phyloP scores from a whole-genome alignment of 2,888 invertebrate genomes.

The Buathra laborator region DNA sequence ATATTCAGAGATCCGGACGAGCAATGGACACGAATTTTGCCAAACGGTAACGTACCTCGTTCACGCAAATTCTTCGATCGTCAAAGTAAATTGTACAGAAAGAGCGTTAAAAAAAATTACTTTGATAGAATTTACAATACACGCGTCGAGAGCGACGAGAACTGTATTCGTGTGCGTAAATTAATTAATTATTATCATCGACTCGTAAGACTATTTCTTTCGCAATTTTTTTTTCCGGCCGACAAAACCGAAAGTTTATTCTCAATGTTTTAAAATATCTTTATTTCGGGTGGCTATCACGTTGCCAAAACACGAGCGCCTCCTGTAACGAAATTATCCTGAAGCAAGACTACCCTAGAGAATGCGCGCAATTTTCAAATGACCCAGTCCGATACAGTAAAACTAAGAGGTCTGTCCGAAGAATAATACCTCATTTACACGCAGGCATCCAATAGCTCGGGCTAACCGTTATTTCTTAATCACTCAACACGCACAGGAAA shows the following conservation, averaged over 20 bases:
- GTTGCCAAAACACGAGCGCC: too few relatives aligned
- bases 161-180: background rate
- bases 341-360: too few relatives aligned
- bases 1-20: conserved; percentile 92
- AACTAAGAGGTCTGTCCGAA: too few relatives aligned
- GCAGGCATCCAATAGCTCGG: too few relatives aligned
- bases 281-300: too few relatives aligned
- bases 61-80: conserved; percentile 8
- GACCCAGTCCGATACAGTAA: too few relatives aligned
- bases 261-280: conserved; percentile 24
- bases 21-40: conserved; percentile 96
- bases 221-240: background rate
- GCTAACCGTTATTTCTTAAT: conserved; percentile 44
- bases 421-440: too few relatives aligned
- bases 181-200: background rate
- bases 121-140: conserved; percentile 15
- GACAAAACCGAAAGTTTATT: background rate
- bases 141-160: background rate
- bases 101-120: background rate
- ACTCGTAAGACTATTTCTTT: too few relatives aligned
- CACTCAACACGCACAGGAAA: conserved; percentile 25
- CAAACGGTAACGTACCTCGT: conserved; percentile 85
- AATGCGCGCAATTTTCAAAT: too few relatives aligned
- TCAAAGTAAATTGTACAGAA: conserved; percentile 17
- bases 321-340: too few relatives aligned